Conservation (phyloP, 2,113 vertebrate genomes). For the Nothoprocta perdicaria region DNA sequence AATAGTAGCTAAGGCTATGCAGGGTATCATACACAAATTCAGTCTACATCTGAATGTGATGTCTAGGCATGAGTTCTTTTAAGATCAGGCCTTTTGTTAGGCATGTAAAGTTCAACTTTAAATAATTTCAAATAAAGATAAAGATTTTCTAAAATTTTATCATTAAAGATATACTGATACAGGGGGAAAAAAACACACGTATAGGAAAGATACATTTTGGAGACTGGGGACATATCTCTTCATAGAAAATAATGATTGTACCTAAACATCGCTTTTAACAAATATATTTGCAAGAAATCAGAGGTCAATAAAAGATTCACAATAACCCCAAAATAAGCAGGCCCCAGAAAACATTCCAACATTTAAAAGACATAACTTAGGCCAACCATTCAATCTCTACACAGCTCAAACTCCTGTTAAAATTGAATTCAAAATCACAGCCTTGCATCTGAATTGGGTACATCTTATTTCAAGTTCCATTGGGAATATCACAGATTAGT, state of each 20-base stretch:
- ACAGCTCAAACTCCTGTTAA: constrained; percentile 66
- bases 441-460: constrained; percentile 10
- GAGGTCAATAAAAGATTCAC: not conserved
- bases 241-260: not conserved
- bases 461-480: not conserved
- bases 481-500: not conserved
- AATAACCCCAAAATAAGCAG: constrained; percentile 6
- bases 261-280: not conserved
- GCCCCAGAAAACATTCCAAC: constrained; percentile 8
- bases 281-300: constrained; percentile 32
- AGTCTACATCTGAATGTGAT: not conserved
- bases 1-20: not conserved
- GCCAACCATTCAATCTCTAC: constrained; percentile 40
- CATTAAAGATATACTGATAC: not conserved
- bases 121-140: not conserved
- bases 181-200: not conserved
- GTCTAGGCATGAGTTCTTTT: not conserved
- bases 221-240: not conserved
- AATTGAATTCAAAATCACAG: constrained; percentile 11
- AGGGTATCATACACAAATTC: not conserved
- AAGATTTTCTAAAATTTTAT: not conserved
- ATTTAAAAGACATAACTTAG: constrained; percentile 13
- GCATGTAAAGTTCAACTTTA: not conserved
- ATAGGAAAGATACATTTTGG: not conserved
- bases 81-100: not conserved